Evolutionary conservation across 2,888 invertebrate species (phyloP), one percentile per base, ranked within the genome.

Genomic region (Argynnis bischoffii): DNA sequence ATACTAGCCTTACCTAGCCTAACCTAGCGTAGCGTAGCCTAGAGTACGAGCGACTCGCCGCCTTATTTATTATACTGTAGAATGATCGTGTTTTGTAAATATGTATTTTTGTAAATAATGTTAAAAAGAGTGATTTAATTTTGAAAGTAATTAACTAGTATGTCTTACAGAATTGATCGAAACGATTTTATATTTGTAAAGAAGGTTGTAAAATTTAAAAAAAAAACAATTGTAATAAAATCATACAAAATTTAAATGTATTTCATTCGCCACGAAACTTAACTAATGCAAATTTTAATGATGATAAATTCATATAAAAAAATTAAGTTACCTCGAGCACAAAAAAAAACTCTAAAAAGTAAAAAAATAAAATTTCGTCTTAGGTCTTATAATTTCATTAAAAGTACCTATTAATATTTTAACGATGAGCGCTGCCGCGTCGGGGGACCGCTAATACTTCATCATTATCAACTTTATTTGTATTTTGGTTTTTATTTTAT

Each of bases 51-150:
- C 76, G 73, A 71, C 70, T 71, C 72, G 69, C 69, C 70, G 75
- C 76, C 76, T 76, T 86, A 86, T 87, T 87, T 88, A 87, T 87
- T 86, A 78, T 79, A 80, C 46, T 79, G 65, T 80, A 78, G 79
- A 77, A 76, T 79, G 77, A 79, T 79, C 76, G 76, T 73, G 71
- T 72, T 75, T 73, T 89, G 89, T 90, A 90, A 85, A 89, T 89
- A 90, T 85, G 85, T 89, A 88, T 84, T 80, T 85, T 84, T 89
- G 89, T 89, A 89, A 89, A 90, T 90, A 90, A 81, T 83, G 85
- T 85, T 83, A 81, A 78, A 78, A 80, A 79, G 81, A 81, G 81
- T 84, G 78, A 73, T 68, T 63, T 70, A 71, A 71, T 71, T 41
- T 71, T 70, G 64, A 61, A 66, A 64, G 67, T 65, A 70, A 71